phyloP scores from a whole-genome alignment of 2,797 vertebrate species.

The Carapus acus region DNA sequence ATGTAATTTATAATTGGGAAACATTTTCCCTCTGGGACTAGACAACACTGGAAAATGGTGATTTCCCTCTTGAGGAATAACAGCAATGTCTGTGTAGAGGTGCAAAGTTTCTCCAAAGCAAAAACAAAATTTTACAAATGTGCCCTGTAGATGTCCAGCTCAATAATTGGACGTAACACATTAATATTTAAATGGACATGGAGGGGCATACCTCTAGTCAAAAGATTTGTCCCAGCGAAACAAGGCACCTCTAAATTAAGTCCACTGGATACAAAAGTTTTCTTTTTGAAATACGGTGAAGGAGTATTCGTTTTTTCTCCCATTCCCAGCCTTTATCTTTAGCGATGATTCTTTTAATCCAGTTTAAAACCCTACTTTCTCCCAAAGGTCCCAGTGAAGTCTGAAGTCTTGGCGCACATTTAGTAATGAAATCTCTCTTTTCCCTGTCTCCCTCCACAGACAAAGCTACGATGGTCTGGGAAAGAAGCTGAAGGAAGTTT shows the following conservation, averaged over 20 bases:
- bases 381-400: slow-evolving; percentile 45
- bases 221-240: slow-evolving; percentile 42
- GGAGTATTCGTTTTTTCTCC: slow-evolving; percentile 44
- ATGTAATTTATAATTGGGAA: too few species aligned
- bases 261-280: slow-evolving; percentile 42
- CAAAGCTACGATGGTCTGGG: slow-evolving; percentile 91
- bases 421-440: slow-evolving; percentile 44
- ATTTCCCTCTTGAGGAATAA: background rate
- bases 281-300: slow-evolving; percentile 32
- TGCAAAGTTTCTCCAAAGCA: slow-evolving; percentile 26
- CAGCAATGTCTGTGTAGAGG: slow-evolving; percentile 8
- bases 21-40: too few species aligned
- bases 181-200: slow-evolving; percentile 48
- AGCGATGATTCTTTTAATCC: slow-evolving; percentile 45
- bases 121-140: slow-evolving; percentile 39
- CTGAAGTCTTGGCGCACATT: slow-evolving; percentile 34
- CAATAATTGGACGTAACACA: slow-evolving; percentile 41
- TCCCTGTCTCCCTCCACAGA: slow-evolving; percentile 76
- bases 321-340: slow-evolving; percentile 38
- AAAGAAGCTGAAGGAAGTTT: slow-evolving; percentile 91
- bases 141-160: slow-evolving; percentile 21
- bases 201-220: slow-evolving; percentile 43
- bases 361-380: slow-evolving; percentile 42
- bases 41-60: too few species aligned
- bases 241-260: slow-evolving; percentile 32